Conservation (phyloP, 2,797 vertebrate species). For the Sebastes taczanowskii region DNA sequence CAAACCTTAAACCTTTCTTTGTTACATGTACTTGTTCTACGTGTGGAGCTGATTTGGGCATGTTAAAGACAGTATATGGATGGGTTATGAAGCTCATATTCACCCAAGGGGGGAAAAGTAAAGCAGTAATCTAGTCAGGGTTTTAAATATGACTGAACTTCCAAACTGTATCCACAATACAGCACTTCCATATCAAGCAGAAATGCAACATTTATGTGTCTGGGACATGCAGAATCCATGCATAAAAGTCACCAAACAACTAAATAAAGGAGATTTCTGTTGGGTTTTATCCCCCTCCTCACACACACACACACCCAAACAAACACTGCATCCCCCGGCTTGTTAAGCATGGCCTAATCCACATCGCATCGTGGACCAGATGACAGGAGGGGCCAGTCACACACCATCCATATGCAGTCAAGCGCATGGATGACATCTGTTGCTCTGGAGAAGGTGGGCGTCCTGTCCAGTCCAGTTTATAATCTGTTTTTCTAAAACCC, state of each 20-base stretch:
- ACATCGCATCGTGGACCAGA: slow-evolving; percentile 58
- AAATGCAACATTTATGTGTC: background rate
- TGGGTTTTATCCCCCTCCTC: background rate
- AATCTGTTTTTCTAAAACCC: slow-evolving; percentile 21
- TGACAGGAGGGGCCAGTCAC: slow-evolving; percentile 60
- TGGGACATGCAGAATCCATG: background rate
- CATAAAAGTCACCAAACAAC: slow-evolving; percentile 6
- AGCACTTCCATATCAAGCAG: background rate
- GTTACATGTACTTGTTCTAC: background rate
- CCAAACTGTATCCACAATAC: background rate
- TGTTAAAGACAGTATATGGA: background rate
- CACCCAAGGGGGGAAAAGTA: accelerated
- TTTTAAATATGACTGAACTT: background rate
- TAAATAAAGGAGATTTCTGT: background rate
- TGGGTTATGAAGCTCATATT: background rate
- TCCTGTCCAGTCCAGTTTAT: slow-evolving; percentile 31
- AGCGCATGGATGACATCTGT: slow-evolving; percentile 81
- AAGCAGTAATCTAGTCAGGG: background rate
- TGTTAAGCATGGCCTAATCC: slow-evolving; percentile 65
- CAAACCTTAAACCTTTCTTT: background rate
- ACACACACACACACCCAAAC: background rate
- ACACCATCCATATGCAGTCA: slow-evolving; percentile 34
- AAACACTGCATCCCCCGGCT: background rate
- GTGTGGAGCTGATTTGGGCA: slow-evolving; percentile 29
- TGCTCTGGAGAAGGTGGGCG: slow-evolving; percentile 68